These are phyloP conservation scores for Rhadina sibilatrix DNA, from an alignment of 2,113 vertebrate genomes.

Conservation along the genomic window DNA sequence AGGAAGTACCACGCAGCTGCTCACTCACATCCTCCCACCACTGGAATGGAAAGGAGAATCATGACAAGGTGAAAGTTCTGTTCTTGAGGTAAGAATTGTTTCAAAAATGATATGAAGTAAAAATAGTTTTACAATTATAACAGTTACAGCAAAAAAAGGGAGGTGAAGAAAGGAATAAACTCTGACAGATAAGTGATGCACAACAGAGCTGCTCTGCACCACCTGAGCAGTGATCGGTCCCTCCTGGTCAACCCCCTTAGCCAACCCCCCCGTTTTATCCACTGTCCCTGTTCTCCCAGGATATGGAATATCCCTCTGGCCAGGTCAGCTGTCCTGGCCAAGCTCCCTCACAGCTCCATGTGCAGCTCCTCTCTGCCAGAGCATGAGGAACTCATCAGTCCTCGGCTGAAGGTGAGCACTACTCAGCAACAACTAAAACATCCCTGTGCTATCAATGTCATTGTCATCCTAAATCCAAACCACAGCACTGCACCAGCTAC, in stretches of 20 bases:
- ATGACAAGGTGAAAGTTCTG: background rate
- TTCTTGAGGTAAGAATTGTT: background rate
- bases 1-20: background rate
- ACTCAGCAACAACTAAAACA: background rate
- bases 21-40: background rate
- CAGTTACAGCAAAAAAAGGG: background rate
- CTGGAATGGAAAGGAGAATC: background rate
- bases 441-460: background rate
- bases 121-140: background rate
- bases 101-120: background rate
- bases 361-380: background rate
- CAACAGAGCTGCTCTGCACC: background rate
- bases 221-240: accelerated
- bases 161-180: background rate
- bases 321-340: background rate
- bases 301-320: background rate
- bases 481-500: background rate
- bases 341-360: background rate
- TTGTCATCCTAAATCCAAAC: background rate
- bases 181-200: background rate
- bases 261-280: too few species aligned
- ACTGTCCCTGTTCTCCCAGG: background rate
- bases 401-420: background rate
- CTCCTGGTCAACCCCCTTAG: background rate
- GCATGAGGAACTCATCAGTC: background rate